These are phyloP conservation scores for Lasiommata megera DNA, from an alignment of 2,888 invertebrate species.

Conservation along the genomic window DNA sequence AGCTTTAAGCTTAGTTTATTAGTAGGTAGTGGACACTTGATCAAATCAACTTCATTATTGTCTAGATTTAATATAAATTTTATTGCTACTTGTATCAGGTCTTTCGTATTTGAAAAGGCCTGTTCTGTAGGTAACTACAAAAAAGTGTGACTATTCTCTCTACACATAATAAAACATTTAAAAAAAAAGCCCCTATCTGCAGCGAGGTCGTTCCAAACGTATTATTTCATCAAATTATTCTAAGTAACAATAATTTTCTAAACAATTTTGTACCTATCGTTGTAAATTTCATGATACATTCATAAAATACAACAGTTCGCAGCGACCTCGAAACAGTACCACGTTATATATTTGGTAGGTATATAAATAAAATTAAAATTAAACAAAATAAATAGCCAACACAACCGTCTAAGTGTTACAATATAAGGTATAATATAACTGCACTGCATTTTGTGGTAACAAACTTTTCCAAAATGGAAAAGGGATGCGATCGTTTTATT, in stretches of 20 bases:
- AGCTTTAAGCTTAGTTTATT: too few relatives aligned
- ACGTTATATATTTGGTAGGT: slow-evolving; percentile 47
- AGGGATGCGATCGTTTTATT: neutral
- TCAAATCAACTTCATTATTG: too few relatives aligned
- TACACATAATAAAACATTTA: slow-evolving; percentile 23
- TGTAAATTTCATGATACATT: slow-evolving; percentile 10
- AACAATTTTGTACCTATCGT: slow-evolving; percentile 31
- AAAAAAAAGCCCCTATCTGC: slow-evolving; percentile 26
- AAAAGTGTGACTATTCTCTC: slow-evolving; percentile 13
- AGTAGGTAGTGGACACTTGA: neutral
- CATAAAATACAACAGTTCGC: slow-evolving; percentile 24
- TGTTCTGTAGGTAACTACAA: neutral
- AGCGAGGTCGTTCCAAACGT: slow-evolving; percentile 26
- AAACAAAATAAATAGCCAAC: slow-evolving; percentile 78
- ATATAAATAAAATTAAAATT: slow-evolving; percentile 74
- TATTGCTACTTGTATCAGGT: neutral
- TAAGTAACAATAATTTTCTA: slow-evolving; percentile 30
- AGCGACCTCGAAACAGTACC: slow-evolving; percentile 30
- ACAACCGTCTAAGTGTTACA: slow-evolving; percentile 70
- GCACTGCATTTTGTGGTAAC: slow-evolving; percentile 37
- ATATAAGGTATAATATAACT: slow-evolving; percentile 41
- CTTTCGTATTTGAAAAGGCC: neutral
- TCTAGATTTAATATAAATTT: neutral
- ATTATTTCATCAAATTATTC: slow-evolving; percentile 16
- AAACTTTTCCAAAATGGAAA: slow-evolving; percentile 7